Percentiles rank a stretch among this genome's conserved stretches.
phyloP scores from a whole-genome alignment of 2,888 invertebrate genomes.

The Tenthredo notha region DNA sequence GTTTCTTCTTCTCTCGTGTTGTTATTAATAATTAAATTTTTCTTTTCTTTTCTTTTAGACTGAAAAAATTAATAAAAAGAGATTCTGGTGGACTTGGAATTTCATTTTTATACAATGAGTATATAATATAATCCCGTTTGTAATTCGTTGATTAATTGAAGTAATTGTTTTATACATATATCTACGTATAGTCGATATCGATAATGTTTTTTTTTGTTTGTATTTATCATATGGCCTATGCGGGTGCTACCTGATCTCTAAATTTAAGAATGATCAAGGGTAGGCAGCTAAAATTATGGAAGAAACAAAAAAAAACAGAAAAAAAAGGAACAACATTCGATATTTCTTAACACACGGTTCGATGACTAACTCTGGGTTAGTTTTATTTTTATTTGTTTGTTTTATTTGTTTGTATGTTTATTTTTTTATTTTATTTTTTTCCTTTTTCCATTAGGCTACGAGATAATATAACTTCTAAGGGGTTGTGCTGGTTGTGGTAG shows the following conservation, averaged over 20 bases:
- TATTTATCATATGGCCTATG: constrained; percentile 1
- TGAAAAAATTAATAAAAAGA: background rate
- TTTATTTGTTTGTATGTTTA: background rate
- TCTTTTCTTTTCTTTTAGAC: background rate
- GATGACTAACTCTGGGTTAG: background rate
- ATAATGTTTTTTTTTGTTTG: background rate
- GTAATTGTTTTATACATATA: constrained; percentile 51
- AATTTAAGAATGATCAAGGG: background rate
- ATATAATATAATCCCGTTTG: background rate
- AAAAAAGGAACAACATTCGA: background rate
- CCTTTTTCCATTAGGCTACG: background rate
- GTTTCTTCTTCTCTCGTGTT: background rate
- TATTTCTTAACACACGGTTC: constrained; percentile 14
- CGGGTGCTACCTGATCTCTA: constrained; percentile 19
- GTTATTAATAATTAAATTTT: background rate
- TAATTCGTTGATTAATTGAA: constrained; percentile 41
- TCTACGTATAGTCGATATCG: constrained; percentile 48
- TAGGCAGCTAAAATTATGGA: background rate
- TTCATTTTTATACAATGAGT: background rate
- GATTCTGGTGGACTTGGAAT: constrained; percentile 2
- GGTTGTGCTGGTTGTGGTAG: constrained; percentile 36
- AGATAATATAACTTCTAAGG: constrained; percentile 33
- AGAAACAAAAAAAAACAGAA: background rate
- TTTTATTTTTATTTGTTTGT: background rate
- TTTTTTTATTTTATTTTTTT: background rate